These are phyloP conservation scores for Hippotragus niger DNA, from an alignment of 2,113 vertebrate genomes.

Conservation along the genomic window DNA sequence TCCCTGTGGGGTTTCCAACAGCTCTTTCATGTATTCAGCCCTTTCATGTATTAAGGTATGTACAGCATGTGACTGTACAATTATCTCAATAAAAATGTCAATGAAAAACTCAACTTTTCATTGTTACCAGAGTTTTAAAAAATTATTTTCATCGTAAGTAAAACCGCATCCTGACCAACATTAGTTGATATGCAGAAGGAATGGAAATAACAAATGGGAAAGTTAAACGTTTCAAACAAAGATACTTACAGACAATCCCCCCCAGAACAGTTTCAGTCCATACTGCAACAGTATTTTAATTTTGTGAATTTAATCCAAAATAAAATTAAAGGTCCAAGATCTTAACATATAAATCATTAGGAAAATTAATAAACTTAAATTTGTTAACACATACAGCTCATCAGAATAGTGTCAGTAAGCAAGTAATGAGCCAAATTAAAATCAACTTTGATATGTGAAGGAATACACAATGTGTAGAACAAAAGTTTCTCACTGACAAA, in stretches of 20 bases:
- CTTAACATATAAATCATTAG: neutral
- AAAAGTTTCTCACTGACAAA: neutral
- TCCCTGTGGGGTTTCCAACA: neutral
- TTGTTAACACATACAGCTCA: neutral
- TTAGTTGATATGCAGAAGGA: neutral
- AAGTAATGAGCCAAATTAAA: neutral
- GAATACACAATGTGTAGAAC: neutral
- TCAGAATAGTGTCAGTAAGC: neutral
- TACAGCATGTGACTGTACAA: too few relatives aligned
- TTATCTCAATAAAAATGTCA: neutral
- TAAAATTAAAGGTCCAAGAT: neutral
- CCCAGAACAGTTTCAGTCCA: neutral
- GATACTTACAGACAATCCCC: neutral
- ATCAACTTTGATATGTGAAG: neutral
- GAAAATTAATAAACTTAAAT: neutral
- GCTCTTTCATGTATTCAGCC: neutral
- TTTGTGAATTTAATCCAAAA: neutral
- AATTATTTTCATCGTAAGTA: neutral
- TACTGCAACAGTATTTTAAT: neutral
- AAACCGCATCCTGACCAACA: conserved; percentile 10
- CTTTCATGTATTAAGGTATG: too few relatives aligned
- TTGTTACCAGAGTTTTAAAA: neutral
- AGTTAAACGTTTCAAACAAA: neutral
- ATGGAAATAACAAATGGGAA: neutral
- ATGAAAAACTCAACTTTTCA: neutral